phyloP scores from a whole-genome alignment of 1,140 invertebrate species.

The Caenorhabditis brenneri region DNA sequence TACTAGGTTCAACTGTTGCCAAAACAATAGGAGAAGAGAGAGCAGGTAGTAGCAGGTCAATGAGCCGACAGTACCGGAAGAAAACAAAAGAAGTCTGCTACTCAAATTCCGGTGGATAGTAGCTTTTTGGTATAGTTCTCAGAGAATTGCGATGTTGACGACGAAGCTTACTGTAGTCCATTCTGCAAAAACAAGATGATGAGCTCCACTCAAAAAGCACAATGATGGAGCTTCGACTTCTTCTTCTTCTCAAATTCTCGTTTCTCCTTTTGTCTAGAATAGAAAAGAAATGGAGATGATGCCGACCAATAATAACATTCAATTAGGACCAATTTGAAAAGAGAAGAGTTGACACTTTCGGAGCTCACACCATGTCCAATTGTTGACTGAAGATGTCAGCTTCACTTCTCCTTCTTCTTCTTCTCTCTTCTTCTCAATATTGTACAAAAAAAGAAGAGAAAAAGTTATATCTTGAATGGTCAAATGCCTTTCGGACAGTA shows the following conservation, averaged over 20 bases:
- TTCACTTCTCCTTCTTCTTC: not conserved
- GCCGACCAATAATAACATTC: conserved; percentile 13
- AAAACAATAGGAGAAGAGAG: not conserved
- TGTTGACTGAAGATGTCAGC: not conserved
- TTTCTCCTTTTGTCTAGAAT: not conserved
- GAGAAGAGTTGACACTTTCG: not conserved
- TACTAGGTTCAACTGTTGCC: conserved; percentile 5
- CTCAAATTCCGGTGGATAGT: too few relatives aligned
- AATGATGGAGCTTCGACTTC: not conserved
- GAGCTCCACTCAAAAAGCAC: not conserved
- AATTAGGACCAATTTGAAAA: conserved; percentile 23
- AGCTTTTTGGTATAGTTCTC: not conserved
- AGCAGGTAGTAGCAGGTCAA: conserved; percentile 20
- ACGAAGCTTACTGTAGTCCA: too few relatives aligned
- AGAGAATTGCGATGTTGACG: not conserved
- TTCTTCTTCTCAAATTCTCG: not conserved
- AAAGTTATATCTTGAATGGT: not conserved
- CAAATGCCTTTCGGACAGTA: not conserved
- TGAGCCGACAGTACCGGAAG: not conserved
- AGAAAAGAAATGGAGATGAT: not conserved
- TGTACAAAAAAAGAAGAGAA: not conserved
- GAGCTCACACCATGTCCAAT: not conserved
- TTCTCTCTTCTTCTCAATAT: not conserved
- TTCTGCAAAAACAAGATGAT: not conserved
- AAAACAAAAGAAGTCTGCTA: not conserved